A percentile compares a stretch with the other conserved stretches of the same genome.
phyloP scores from a whole-genome alignment of 2,797 vertebrate species.

The Pangasius mekongensis region DNA sequence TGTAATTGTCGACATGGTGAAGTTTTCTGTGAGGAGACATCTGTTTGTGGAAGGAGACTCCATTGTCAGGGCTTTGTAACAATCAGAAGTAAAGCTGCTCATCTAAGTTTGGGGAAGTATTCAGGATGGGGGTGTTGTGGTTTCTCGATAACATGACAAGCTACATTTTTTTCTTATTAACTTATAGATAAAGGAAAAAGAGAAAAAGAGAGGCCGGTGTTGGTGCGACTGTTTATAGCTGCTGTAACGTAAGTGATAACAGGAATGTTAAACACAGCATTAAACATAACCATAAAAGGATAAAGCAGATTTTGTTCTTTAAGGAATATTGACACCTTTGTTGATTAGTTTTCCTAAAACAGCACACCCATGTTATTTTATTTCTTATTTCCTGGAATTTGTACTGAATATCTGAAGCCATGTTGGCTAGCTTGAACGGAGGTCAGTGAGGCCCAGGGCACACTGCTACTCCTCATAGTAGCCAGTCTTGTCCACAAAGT shows the following conservation, averaged over 20 bases:
- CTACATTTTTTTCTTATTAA: background rate
- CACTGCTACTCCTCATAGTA: too few relatives aligned
- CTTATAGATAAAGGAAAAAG: too few relatives aligned
- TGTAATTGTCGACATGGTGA: background rate
- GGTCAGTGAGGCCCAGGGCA: too few relatives aligned
- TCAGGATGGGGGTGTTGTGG: background rate
- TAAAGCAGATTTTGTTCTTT: background rate
- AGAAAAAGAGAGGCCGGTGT: background rate
- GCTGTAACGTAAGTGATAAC: background rate
- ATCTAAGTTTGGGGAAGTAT: background rate
- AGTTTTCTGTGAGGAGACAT: background rate
- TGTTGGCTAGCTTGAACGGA: background rate
- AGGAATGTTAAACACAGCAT: background rate
- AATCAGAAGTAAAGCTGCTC: background rate
- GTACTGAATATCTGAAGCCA: background rate
- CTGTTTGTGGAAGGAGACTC: background rate
- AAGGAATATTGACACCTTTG: too few relatives aligned
- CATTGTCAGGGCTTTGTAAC: background rate
- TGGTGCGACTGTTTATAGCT: background rate
- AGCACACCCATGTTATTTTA: too few relatives aligned
- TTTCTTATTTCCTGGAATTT: too few relatives aligned
- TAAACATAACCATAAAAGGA: background rate
- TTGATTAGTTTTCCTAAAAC: too few relatives aligned
- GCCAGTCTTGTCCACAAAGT: background rate
- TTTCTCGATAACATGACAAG: background rate